phyloP scores from a whole-genome alignment of 2,888 invertebrate genomes.

The Agriotes lineatus region DNA sequence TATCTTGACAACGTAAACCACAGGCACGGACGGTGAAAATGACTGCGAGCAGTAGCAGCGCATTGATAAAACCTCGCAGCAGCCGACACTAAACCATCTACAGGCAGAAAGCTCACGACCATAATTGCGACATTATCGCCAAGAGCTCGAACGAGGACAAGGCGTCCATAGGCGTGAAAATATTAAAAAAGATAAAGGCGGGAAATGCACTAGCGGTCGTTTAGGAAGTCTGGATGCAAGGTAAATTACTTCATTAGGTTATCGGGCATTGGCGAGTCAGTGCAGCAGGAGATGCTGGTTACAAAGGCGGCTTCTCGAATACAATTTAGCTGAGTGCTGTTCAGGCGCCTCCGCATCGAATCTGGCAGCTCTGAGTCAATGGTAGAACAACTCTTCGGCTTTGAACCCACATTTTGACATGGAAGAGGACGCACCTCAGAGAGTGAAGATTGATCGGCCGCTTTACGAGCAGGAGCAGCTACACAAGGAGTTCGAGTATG shows the following conservation, averaged over 20 bases:
- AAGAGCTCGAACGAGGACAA: constrained; percentile 11
- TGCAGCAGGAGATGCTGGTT: constrained; percentile 10
- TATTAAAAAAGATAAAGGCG: not conserved
- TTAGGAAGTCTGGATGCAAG: constrained; percentile 26
- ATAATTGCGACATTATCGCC: not conserved
- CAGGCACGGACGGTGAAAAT: not conserved
- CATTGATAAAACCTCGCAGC: no score
- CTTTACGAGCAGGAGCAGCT: constrained; percentile 68
- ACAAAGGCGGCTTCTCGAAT: constrained; percentile 15
- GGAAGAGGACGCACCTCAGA: constrained; percentile 29
- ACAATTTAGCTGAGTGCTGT: no score
- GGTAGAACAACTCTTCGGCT: not conserved
- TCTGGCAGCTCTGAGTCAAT: constrained; percentile 17
- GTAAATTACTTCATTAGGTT: constrained; percentile 31
- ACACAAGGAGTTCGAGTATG: constrained; percentile 66
- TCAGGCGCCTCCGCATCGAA: not conserved
- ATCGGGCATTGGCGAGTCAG: constrained; percentile 10
- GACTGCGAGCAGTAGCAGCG: no score
- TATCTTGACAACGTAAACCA: constrained; percentile 17
- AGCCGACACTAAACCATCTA: no score
- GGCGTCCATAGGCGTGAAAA: constrained; percentile 22
- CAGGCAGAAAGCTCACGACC: no score
- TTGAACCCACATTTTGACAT: constrained; percentile 4
- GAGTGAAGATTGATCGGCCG: constrained; percentile 65
- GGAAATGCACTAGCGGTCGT: constrained; percentile 4